Percentiles rank a stretch among this genome's conserved stretches.
These are phyloP conservation scores for Phrynocephalus vlangalii DNA, from an alignment of 2,797 vertebrate genomes.

Conservation along the genomic window DNA sequence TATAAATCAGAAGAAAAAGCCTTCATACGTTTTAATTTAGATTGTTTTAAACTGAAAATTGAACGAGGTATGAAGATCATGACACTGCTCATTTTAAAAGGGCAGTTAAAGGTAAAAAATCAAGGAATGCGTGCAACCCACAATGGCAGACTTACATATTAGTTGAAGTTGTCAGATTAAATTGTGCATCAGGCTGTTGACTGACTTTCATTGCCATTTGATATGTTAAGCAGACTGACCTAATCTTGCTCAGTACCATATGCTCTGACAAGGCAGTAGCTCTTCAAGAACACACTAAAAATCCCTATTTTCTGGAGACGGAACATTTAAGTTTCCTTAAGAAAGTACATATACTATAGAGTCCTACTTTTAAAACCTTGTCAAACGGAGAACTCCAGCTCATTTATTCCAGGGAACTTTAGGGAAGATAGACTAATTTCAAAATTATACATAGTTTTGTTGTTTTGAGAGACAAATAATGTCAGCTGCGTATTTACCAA, in stretches of 20 bases:
- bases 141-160: slow-evolving; percentile 6
- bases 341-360: too few relatives aligned
- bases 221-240: neutral
- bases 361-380: neutral
- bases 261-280: neutral
- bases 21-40: neutral
- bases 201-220: neutral
- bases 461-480: slow-evolving; percentile 25
- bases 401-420: neutral
- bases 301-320: neutral
- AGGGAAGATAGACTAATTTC: neutral
- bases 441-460: neutral
- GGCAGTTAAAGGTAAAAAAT: slow-evolving; percentile 3
- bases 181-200: neutral
- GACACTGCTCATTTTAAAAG: slow-evolving; percentile 17
- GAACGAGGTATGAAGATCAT: slow-evolving; percentile 23
- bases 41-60: slow-evolving; percentile 19
- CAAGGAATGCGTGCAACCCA: slow-evolving; percentile 25
- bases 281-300: neutral
- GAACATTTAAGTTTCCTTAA: neutral
- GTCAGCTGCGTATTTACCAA: neutral
- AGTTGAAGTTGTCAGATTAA: neutral
- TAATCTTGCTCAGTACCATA: neutral
- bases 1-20: slow-evolving; percentile 13
- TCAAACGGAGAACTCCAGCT: neutral